Conservation (phyloP, 2,113 vertebrate species). For the Protobothrops mucrosquamatus region DNA sequence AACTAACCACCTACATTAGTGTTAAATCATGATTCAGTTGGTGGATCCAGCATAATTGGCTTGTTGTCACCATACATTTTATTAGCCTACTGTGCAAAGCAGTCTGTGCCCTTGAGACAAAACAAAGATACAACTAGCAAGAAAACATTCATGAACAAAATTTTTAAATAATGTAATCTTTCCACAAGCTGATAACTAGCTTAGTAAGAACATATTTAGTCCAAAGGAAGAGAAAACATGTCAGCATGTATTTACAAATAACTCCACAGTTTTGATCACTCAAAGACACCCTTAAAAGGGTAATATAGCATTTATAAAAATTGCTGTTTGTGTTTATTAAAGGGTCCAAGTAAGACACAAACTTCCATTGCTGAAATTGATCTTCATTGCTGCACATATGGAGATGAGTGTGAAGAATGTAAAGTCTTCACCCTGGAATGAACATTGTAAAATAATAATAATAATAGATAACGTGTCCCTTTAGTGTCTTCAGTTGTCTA, state of each 20-base stretch:
- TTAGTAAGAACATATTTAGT: background rate
- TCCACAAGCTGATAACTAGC: background rate
- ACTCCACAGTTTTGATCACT: background rate
- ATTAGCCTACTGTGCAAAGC: background rate
- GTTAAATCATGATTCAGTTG: background rate
- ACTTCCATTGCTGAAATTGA: background rate
- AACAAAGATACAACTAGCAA: background rate
- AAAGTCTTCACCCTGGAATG: background rate
- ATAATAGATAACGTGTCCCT: background rate
- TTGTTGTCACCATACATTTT: background rate
- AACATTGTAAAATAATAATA: background rate
- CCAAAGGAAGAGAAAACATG: background rate
- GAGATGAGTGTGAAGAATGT: background rate
- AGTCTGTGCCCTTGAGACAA: background rate
- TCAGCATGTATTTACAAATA: background rate
- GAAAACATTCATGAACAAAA: background rate
- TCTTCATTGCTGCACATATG: too few species aligned
- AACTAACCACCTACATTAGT: background rate
- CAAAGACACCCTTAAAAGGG: background rate
- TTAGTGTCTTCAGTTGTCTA: too few species aligned
- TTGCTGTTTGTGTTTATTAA: background rate
- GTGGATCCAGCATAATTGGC: background rate
- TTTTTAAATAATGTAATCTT: background rate
- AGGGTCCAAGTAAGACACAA: background rate
- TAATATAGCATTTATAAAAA: background rate